Evolutionary conservation across 2,888 invertebrate species (phyloP), one percentile per base, ranked within the genome.

Genomic region (Herminia tarsipennalis): DNA sequence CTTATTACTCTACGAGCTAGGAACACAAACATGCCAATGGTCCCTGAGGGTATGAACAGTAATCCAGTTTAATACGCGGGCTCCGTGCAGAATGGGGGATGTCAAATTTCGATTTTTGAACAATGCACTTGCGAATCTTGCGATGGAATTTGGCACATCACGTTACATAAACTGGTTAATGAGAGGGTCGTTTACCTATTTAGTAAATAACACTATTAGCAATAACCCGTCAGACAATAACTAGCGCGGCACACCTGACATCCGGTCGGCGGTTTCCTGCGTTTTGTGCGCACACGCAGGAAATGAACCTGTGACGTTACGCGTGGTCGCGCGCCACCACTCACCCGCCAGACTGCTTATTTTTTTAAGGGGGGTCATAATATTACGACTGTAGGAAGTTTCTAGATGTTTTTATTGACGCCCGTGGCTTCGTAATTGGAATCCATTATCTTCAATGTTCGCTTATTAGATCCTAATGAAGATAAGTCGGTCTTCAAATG

Each of bases 221-320:
- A 10, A 32, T 17, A 56, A 29, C 47, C 54, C 44, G 47, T 49
- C 51, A 41, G 49, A 56, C 62, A 46, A 63, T 52, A 60, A 53
- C 55, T 45, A 38, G 40, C 54, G 39, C 58, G 60, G 76, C 72
- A 52, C 83, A 81, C 83, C 86, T 80, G 76, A 75, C 79, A 70
- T 86, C 85, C 86, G 81, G 73, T 56, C 46, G 65, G 55, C 66
- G 62, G 65, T 65, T 74, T 86, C 86, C 86, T 78, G 79, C 70
- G 76, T 69, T 77, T 86, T 85, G 83, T 84, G 65, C 60, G 43
- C 66, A 58, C 16, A 29, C 42, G 41, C 51, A 47, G 76, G 77
- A 74, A 70, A 48, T 70, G 68, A 70, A 70, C 83, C 81, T 72
- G 75, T 73, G 71, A 71, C 73, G 78, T 73, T 72, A 75, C 75